Base-by-base conservation (phyloP, 2,113 vertebrate genomes). In the Rhinolophus sinicus region DNA sequence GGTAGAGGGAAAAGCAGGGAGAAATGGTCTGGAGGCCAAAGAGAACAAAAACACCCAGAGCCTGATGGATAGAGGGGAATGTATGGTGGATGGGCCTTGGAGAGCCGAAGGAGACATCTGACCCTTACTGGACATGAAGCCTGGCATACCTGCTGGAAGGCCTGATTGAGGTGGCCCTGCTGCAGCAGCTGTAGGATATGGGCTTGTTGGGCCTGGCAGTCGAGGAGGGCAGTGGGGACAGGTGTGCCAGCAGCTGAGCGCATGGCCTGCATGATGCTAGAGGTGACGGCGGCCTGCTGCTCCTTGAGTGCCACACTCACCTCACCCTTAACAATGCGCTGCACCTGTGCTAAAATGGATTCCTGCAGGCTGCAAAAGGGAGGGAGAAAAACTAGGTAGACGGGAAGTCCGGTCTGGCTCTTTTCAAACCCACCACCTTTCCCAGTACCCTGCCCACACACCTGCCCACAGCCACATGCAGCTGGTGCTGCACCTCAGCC, bases 221-320 rank as follows among this genome's bases (percentile, higher is more conserved):
- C 99, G 4, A 99, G 98, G 98, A 99, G 99, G 10, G 99, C 94
- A 0, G 99, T 98, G 10, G 99, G 99, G 89, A 99, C 99, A 3
- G 99, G 99, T 0, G 99, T 99, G 90, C 99, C 99, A 0, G 99
- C 99, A 0, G 99, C 99, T 0, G 99, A 99, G 94, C 99, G 99
- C 99, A 99, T 99, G 0, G 99, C 99, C 98, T 99, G 99, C 98
- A 99, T 99, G n/a, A 99, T 99, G 98, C 99, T 99, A 2, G 99
- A 99, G 81, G 99, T 99, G 96, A 99, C 99, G 0, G 98, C 99
- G 0, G 99, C 99, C 96, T 99, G 99, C 98, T 99, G 99, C 97
- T 99, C 99, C 98, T 99, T 99, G 99, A 99, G 99, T 2, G 99
- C 99, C 97, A 99, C 97, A 94, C 99, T 99, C 97, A 99, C 99